phyloP scores from a whole-genome alignment of 64 coral and sea anemone genomes.

The Cladopsammia gracilis region DNA sequence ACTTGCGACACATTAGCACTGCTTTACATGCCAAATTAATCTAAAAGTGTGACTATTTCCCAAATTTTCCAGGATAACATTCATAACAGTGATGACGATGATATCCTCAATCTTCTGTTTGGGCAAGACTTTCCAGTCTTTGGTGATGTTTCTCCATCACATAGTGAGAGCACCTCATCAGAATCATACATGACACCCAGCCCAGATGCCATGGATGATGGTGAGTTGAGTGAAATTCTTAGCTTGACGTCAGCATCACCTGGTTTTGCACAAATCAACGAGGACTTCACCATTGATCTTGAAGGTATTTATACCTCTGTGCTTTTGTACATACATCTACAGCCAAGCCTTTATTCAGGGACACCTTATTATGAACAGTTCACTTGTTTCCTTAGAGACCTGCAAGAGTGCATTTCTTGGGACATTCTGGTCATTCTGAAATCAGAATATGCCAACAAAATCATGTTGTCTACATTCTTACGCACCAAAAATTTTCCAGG shows the following conservation, averaged over 20 bases:
- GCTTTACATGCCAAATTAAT: too few relatives aligned
- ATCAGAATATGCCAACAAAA: too few relatives aligned
- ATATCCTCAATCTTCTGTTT: constrained; percentile 41
- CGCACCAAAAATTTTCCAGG: too few relatives aligned
- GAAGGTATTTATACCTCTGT: constrained; percentile 19
- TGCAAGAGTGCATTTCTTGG: too few relatives aligned
- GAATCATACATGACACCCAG: constrained; percentile 86
- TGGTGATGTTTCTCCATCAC: constrained; percentile 49
- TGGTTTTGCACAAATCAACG: constrained; percentile 35
- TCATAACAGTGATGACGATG: constrained; percentile 5
- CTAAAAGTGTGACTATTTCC: background rate
- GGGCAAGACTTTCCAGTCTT: constrained; percentile 9
- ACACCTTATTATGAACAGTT: background rate
- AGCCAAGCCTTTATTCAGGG: background rate
- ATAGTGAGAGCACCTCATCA: constrained; percentile 82
- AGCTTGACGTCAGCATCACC: constrained; percentile 67
- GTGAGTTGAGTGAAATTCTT: constrained; percentile 43
- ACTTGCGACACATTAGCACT: too few relatives aligned
- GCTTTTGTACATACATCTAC: too few relatives aligned
- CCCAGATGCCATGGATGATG: constrained; percentile 76
- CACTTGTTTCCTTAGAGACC: too few relatives aligned
- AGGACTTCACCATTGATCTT: constrained; percentile 79
- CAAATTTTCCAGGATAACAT: background rate
- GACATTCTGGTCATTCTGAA: too few relatives aligned
- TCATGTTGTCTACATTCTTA: too few relatives aligned